Evolutionary conservation across 2,888 invertebrate genomes (phyloP), one percentile per base, ranked within the genome.

Genomic region (Caenorhabditis zanzibari): DNA sequence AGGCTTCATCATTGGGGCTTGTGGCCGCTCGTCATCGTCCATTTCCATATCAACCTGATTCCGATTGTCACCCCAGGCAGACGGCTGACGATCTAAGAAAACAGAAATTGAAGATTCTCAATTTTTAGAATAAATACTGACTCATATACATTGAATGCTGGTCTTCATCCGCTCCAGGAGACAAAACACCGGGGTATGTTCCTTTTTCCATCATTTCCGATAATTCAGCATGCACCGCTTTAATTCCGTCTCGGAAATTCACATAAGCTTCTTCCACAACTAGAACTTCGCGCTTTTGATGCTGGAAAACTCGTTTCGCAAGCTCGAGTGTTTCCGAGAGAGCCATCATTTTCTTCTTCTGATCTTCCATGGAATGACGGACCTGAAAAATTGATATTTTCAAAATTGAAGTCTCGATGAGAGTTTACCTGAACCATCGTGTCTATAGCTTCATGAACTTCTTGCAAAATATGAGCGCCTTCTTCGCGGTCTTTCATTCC

Each of bases 261-360:
- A 85, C 73, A 64, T 90, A 90, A 0, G 90, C 90, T 89, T 96
- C 96, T 81, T 96, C 96, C 32, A 98, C 97, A 84, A 97, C 95
- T 94, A 96, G 97, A 16, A 97, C 97, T 94, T 98, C 98, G 7
- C 96, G 96, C 82, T 96, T 94, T 93, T 98, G 97, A 22, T 95
- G 96, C 52, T 96, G 95, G 92, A 97, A 96, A 93, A 96, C 97
- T 83, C 95, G 95, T 90, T 96, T 95, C 5, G 96, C 96, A 58
- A 96, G 95, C 73, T 95, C 95, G 63, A 97, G 93, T 44, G 96
- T 93, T 6, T 95, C 95, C 71, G 97, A 94, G 63, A 98, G 94
- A 2, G 95, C 86, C 49, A 88, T 79, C 83, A 88, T 87, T 41
- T 85, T 82, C 79, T 88, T 87, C 61, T 87, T 86, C 19, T 85